Evolutionary conservation across 2,888 invertebrate species (phyloP), one percentile per base, ranked within the genome.

Genomic region (Criorhina ranunculi): DNA sequence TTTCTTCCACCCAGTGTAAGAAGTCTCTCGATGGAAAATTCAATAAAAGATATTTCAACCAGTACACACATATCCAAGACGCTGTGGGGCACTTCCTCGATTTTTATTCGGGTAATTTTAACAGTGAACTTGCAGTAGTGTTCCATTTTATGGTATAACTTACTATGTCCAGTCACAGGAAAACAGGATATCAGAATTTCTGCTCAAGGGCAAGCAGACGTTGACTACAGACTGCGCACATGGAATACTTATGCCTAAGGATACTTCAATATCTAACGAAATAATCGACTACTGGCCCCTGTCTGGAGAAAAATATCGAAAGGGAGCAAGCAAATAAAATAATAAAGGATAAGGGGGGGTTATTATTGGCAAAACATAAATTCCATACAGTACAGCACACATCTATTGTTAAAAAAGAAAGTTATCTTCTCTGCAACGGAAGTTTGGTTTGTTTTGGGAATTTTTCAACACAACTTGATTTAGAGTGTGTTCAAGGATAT

Each of bases 281-380:
- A 64, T 79, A 79, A 79, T 79, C 83, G 79, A 83, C 67, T 83
- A 73, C 66, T 75, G 57, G n/a, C n/a, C 17, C 17, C 24, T 7
- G 64, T 76, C 76, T 70, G 64, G 24, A 57, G 24, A 29, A 64
- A 46, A 35, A 75, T 37, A 67, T 66, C 80, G 59, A 53, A 15
- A 59, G 15, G 37, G 42, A 57, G 33, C 57, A 42, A 12, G n/a
- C n/a, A 53, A 44, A 66, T 66, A 46, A 70, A 75, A 75, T 76
- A 60, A 67, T 55, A 62, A 29, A 59, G 59, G 60, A 72, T 64
- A 59, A 44, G n/a, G n/a, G 60, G 40, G 35, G 24, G 24, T 4
- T 24, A n/a, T 60, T 77, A 64, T 78, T 78, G 82, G 82, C 66
- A 67, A 83, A 73, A 72, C 67, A 83, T 64, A 78, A 73, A 83